A percentile compares a stretch with the other conserved stretches of the same genome.
Evolutionary conservation across 2,888 invertebrate species (phyloP).

Genomic region (Cinara cedri): DNA sequence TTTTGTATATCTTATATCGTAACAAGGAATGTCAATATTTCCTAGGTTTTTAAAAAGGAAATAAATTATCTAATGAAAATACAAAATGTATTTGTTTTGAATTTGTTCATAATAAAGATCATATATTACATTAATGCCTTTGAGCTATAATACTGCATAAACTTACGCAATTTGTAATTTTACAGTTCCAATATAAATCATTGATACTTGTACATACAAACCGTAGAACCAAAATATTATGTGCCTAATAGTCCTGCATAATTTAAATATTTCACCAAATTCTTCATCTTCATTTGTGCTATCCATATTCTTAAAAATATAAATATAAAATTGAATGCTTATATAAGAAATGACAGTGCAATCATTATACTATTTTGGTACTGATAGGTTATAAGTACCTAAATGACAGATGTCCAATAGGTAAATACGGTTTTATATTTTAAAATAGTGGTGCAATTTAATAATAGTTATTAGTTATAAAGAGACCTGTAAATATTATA

Average conservation of each 20-base stretch:
- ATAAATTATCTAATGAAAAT: no score
- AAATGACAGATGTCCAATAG: not conserved
- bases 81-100: no score
- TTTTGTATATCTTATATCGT: no score
- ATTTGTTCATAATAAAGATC: not conserved
- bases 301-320: not conserved
- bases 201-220: not conserved
- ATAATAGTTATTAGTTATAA: no score
- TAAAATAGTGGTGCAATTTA: not conserved
- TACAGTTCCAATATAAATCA: not conserved
- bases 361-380: not conserved
- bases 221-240: conserved; percentile 17
- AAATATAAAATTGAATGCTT: not conserved
- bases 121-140: not conserved
- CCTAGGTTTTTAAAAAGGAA: no score
- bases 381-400: not conserved
- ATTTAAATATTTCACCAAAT: conserved; percentile 10
- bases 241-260: conserved; percentile 28
- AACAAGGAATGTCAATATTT: no score
- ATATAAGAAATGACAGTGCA: not conserved
- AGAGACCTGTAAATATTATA: no score
- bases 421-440: not conserved
- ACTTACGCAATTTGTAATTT: conserved; percentile 17
- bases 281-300: not conserved
- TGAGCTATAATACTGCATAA: not conserved